A percentile compares a stretch with the other conserved stretches of the same genome.
These are phyloP conservation scores for Hylaea fasciaria DNA, from an alignment of 2,888 invertebrate genomes.

Conservation along the genomic window DNA sequence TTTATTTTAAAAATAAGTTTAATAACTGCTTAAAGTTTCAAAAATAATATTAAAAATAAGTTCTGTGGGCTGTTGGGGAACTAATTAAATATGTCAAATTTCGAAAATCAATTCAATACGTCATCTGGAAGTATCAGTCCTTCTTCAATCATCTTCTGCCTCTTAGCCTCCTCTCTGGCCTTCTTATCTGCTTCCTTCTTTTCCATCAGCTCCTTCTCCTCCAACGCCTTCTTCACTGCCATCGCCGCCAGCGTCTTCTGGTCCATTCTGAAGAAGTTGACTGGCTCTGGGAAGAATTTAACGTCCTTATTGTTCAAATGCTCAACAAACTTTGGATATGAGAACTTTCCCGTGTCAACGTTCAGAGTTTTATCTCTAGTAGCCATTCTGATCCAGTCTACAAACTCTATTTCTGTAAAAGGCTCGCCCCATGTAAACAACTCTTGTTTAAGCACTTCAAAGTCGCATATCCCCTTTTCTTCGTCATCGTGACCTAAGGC, in stretches of 20 bases:
- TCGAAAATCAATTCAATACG: background rate
- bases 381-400: slow-evolving; percentile 67
- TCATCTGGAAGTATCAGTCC: slow-evolving; percentile 57
- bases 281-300: slow-evolving; percentile 69
- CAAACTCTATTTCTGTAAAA: slow-evolving; percentile 68
- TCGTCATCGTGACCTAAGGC: slow-evolving; percentile 70
- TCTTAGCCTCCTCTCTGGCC: slow-evolving; percentile 69
- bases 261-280: slow-evolving; percentile 78
- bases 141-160: slow-evolving; percentile 70
- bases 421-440: slow-evolving; percentile 75
- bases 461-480: slow-evolving; percentile 63
- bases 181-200: slow-evolving; percentile 65
- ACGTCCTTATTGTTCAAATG: slow-evolving; percentile 73
- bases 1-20: no score
- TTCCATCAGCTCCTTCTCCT: slow-evolving; percentile 67
- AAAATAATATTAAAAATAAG: no score
- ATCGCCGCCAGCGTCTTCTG: slow-evolving; percentile 76
- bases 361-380: slow-evolving; percentile 69
- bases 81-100: background rate
- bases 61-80: no score
- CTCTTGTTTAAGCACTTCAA: slow-evolving; percentile 66
- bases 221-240: slow-evolving; percentile 72
- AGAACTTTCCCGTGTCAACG: slow-evolving; percentile 59
- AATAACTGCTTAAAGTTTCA: no score
- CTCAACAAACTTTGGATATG: slow-evolving; percentile 73